Evolutionary conservation across 2,888 invertebrate species (phyloP).

Genomic region (Scrobipalpa costella): DNA sequence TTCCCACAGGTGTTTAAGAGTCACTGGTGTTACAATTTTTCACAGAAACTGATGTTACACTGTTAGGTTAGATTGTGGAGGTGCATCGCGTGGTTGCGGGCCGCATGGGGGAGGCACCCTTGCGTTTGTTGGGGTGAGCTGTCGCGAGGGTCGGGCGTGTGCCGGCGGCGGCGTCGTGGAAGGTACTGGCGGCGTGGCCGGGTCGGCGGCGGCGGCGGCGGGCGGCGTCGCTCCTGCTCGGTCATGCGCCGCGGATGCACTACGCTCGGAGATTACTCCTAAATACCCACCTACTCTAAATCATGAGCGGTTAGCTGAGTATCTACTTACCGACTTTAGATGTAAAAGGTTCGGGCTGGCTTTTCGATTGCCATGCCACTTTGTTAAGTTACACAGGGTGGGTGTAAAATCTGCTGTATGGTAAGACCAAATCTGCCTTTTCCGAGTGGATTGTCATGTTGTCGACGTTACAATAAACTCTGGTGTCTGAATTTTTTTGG

Average conservation of each 20-base stretch:
- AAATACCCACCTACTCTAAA: slow-evolving; percentile 45
- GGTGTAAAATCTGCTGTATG: too few relatives aligned
- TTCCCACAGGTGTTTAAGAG: slow-evolving; percentile 35
- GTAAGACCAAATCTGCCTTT: too few relatives aligned
- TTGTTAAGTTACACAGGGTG: too few relatives aligned
- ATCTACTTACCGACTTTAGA: too few relatives aligned
- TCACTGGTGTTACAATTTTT: slow-evolving; percentile 39
- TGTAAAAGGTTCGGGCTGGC: too few relatives aligned
- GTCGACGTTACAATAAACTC: too few relatives aligned
- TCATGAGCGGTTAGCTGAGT: slow-evolving; percentile 14
- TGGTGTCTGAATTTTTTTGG: too few relatives aligned
- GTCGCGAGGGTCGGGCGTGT: slow-evolving; percentile 45
- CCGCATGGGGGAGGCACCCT: slow-evolving; percentile 41
- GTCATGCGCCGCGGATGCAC: slow-evolving; percentile 67
- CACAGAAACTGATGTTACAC: slow-evolving; percentile 45
- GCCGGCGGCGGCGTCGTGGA: slow-evolving; percentile 44
- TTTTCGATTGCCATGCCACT: too few relatives aligned
- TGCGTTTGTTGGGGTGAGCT: slow-evolving; percentile 46
- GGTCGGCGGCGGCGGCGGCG: slow-evolving; percentile 42
- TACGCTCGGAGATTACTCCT: slow-evolving; percentile 55
- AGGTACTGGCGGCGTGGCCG: slow-evolving; percentile 55
- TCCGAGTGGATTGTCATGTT: too few relatives aligned
- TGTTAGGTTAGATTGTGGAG: slow-evolving; percentile 36
- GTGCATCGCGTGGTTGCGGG: slow-evolving; percentile 27
- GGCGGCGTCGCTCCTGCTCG: slow-evolving; percentile 46